Base-by-base conservation (phyloP, 2,888 invertebrate genomes). In the Standfussiana lucernea region DNA sequence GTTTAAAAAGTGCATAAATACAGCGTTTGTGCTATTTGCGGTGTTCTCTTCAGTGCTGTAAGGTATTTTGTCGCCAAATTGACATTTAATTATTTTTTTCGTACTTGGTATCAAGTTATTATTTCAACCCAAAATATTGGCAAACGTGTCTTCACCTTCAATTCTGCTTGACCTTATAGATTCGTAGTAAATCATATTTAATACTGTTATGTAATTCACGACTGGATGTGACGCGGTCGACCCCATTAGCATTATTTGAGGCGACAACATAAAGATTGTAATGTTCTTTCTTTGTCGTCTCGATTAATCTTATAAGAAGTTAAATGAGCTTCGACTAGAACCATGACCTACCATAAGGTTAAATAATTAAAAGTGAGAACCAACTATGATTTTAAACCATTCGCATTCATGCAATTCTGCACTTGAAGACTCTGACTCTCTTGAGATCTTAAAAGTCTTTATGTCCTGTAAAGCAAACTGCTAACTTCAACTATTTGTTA, bases 131-230 rank as follows among this genome's bases (percentile, higher is more conserved):
- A 53, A 28, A 40, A 75, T 37, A 53, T 79, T 62, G 45, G 50
- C 45, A 61, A 74, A 66, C 50, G 1, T 37, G 42, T 45, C 53
- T 61, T 77, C 32, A 50, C 65, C 64, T 82, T 70, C 45, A 53
- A 40, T 69, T 82, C 59, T 18, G 32, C 40, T 65, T 83, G 73
- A 79, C 65, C 81, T 83, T 81, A 69, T 40, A 64, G 73, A 40
- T 47, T 59, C 37, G 40, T 65, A 69, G 35, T 73, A 61, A 69
- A 78, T 68, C 32, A 56, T 62, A 64, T 53, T 72, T 24, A 59
- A 68, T 76, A 77, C 61, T 53, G 18, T n/a, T 61, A 56, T 28
- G 40, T 77, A 47, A 77, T 56, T n/a, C 35, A 40, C 53, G 66
- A 62, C 47, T 62, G 28, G 50, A 59, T 37, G n/a, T 56, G 47